phyloP scores from a whole-genome alignment of 1,140 invertebrate genomes.

The Macrostomum lignano region DNA sequence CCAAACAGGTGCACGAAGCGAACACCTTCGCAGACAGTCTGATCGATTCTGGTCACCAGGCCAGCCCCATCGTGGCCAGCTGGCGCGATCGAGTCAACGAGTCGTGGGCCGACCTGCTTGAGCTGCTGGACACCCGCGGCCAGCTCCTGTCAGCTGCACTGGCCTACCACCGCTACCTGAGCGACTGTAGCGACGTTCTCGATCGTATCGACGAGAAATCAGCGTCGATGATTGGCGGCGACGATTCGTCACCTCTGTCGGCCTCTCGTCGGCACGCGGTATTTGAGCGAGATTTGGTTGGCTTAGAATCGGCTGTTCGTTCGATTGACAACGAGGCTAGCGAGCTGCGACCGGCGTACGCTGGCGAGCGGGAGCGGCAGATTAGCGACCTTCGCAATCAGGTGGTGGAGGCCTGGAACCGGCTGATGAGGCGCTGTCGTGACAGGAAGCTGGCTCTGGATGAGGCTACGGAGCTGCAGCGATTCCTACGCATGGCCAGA shows the following conservation, averaged over 20 bases:
- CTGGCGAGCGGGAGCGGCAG: conserved; percentile 75
- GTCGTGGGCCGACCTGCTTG: conserved; percentile 85
- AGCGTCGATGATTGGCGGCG: conserved; percentile 72
- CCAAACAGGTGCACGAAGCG: background rate
- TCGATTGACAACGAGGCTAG: conserved; percentile 69
- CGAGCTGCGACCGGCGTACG: conserved; percentile 69
- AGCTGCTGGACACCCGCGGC: conserved; percentile 83
- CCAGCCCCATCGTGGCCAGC: conserved; percentile 83
- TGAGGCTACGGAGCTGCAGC: conserved; percentile 74
- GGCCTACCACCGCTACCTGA: conserved; percentile 96
- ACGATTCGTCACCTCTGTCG: conserved; percentile 72
- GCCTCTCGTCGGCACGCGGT: conserved; percentile 74
- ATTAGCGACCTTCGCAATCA: conserved; percentile 76
- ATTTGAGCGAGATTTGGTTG: conserved; percentile 74
- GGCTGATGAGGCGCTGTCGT: conserved; percentile 57
- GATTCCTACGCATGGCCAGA: conserved; percentile 88
- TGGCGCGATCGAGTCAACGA: conserved; percentile 96
- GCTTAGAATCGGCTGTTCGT: conserved; percentile 58
- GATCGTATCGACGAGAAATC: conserved; percentile 38
- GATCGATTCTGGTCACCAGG: conserved; percentile 62
- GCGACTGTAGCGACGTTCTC: conserved; percentile 53
- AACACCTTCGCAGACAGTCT: conserved; percentile 70
- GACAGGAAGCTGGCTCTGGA: conserved; percentile 50
- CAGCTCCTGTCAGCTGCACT: conserved; percentile 80
- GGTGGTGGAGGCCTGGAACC: conserved; percentile 73